Base-by-base conservation (phyloP, 2,888 invertebrate species). In the Erebia palarica region DNA sequence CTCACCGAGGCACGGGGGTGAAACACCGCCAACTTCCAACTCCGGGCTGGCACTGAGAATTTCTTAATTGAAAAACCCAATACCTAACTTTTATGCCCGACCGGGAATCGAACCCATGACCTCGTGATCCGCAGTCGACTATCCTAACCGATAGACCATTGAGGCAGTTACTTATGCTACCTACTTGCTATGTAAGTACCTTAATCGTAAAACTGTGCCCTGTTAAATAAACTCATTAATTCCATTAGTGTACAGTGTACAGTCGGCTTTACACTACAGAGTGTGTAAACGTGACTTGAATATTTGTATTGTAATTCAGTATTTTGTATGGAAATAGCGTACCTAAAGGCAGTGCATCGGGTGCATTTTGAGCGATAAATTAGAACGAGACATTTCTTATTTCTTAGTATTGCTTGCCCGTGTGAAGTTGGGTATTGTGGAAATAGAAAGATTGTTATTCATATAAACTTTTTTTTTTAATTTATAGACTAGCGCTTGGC, bases 301-400 rank as follows among this genome's bases (percentile, higher is more conserved):
- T 73, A 51, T 67, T 64, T 60, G 36, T 16, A 64, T 44, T 10
- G 8, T 72, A 70, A 63, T 70, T 69, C 51, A 18, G 64, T 67
- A 36, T 64, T 73, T 73, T 64, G 67, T 70, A 73, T 73, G 70
- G 27, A 44, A 64, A 57, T 27, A 57, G 11, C 70, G 67, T 67
- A n/a, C n/a, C n/a, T n/a, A 42, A 47, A 67, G 11, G 36, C 14
- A 53, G 58, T 63, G 65, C 51, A 55, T 60, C 63, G 59, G 47
- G 16, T 73, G 72, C 72, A 47, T 63, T 63, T 21, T 49, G 49
- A 63, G 47, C 14, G 63, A 16, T 49, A 47, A 61, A 18, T 63
- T 63, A 61, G 63, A 13, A 11, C 55, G 3, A 44, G 60, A 42
- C 61, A 18, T 44, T 61, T 61, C 18, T 49, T 21, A 14, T 14